Evolutionary conservation across 1,140 invertebrate species (phyloP), one percentile per base, ranked within the genome.

Genomic region (Bombus waltoni): DNA sequence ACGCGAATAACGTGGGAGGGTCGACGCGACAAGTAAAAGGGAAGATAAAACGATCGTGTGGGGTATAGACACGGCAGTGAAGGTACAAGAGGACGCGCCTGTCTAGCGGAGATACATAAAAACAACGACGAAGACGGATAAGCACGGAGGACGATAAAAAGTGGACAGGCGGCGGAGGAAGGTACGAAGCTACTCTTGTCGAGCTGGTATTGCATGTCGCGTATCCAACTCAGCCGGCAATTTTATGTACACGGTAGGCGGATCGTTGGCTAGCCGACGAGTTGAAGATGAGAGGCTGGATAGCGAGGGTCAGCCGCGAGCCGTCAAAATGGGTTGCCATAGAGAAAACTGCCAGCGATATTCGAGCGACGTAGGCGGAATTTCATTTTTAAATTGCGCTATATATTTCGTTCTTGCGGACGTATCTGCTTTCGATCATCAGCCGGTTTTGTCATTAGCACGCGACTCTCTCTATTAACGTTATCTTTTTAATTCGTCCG

Each of bases 401-500:
- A 18, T 89, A 90, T 85, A 84, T 90, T 87, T 82, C 38, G 59
- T 68, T 44, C 76, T 62, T 32, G 74, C 74, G 81, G 74, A 78
- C 85, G 73, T 90, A 87, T 89, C 89, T 75, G 81, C n/a, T 86
- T 65, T 87, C 88, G 88, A 88, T 89, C 88, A 88, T 83, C 80
- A 81, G 10, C 13, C 42, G 28, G 42, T 40, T 62, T 90, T 87
- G 78, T 90, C 87, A 84, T 89, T 84, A 89, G 74, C 85, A 87
- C 88, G 88, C 76, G 65, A 78, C 73, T 73, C 73, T 73, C 73
- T 83, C 73, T 87, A 78, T 81, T 87, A 89, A 84, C 81, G 81
- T 89, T 87, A 89, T 90, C 85, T 87, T 78, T 89, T 89, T 86
- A 89, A 89, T 90, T 68, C 79, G 38, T 59, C 75, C 53, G 65